phyloP scores from a whole-genome alignment of 1,140 invertebrate genomes.

The Atta cephalotes region DNA sequence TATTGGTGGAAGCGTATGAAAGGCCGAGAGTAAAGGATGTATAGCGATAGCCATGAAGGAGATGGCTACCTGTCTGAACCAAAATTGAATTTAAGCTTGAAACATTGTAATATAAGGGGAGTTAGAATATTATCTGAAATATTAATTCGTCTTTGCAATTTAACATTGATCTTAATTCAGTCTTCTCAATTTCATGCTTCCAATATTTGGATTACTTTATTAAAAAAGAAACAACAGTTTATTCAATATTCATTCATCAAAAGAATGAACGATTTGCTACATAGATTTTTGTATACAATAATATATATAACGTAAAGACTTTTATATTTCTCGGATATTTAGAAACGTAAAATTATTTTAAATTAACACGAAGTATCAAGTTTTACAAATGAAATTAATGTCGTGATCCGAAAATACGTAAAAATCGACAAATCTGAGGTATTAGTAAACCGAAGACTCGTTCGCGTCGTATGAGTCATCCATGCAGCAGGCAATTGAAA shows the following conservation, averaged over 20 bases:
- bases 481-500: constrained; percentile 49
- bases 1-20: constrained; percentile 20
- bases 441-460: constrained; percentile 19
- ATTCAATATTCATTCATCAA: no score
- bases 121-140: constrained; percentile 17
- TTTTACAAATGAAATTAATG: constrained; percentile 1
- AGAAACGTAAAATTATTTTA: background rate
- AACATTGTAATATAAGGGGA: constrained; percentile 15
- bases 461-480: constrained; percentile 36
- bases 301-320: background rate
- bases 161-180: background rate
- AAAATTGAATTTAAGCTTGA: constrained; percentile 31
- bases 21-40: constrained; percentile 5
- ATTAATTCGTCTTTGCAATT: constrained; percentile 21
- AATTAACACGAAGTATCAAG: background rate
- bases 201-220: background rate
- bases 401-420: background rate
- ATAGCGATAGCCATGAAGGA: background rate
- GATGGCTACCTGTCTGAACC: constrained; percentile 1
- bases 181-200: constrained; percentile 21
- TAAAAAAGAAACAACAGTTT: no score
- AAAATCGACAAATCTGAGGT: constrained; percentile 9
- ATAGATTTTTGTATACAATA: background rate
- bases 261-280: background rate
- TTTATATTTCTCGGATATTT: background rate